These are phyloP conservation scores for Ochotona curzoniae DNA, from an alignment of 2,113 vertebrate species.

Conservation along the genomic window DNA sequence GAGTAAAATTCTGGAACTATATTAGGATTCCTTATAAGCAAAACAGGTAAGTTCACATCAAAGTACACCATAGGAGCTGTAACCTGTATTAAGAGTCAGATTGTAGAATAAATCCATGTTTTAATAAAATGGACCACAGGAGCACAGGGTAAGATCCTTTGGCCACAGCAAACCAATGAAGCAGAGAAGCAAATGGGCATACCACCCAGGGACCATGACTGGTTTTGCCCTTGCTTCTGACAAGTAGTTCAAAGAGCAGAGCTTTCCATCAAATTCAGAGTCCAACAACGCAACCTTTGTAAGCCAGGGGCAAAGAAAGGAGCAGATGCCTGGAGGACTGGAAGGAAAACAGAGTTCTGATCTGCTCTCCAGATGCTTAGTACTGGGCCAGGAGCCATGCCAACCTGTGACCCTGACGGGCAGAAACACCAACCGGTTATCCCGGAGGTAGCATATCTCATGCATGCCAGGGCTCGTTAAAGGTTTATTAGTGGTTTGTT, in stretches of 20 bases:
- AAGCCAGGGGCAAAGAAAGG: background rate
- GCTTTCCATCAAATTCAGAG: conserved; percentile 55
- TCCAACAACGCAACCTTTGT: conserved; percentile 31
- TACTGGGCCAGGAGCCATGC: conserved; percentile 3
- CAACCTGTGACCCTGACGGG: background rate
- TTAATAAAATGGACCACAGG: background rate
- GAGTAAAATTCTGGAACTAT: background rate
- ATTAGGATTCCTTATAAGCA: conserved; percentile 54
- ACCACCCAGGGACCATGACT: conserved; percentile 30
- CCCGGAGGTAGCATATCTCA: background rate
- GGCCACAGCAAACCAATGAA: background rate
- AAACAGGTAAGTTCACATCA: conserved; percentile 11
- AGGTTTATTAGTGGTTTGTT: conserved; percentile 4
- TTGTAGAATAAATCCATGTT: background rate
- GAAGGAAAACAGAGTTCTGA: conserved; percentile 22
- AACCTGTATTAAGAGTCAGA: conserved; percentile 15
- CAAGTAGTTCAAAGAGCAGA: conserved; percentile 38
- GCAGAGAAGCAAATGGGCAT: conserved; percentile 25
- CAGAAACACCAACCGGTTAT: conserved; percentile 54
- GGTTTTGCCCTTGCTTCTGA: conserved; percentile 54
- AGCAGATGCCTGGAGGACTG: background rate
- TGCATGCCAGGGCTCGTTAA: conserved; percentile 49
- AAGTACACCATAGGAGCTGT: background rate
- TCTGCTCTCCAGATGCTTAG: background rate
- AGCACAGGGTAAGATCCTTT: conserved; percentile 44